Evolutionary conservation across 2,113 vertebrate species (phyloP).

Genomic region (Patagioenas fasciata): DNA sequence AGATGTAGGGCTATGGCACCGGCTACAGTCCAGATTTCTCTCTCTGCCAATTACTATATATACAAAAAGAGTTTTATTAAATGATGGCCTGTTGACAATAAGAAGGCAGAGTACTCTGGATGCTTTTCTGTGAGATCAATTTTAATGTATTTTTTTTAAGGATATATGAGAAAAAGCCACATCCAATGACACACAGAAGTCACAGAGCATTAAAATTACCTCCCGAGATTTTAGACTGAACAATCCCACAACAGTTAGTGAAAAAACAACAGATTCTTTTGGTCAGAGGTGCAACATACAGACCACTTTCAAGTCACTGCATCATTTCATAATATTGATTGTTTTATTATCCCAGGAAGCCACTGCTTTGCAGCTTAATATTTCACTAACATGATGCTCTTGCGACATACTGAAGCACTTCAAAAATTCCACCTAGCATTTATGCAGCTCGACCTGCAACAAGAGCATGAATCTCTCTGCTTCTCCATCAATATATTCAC

Average conservation of each 20-base stretch:
- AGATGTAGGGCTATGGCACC: not conserved
- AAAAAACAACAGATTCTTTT: not conserved
- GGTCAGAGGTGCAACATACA: not conserved
- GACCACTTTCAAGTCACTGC: not conserved
- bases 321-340: not conserved
- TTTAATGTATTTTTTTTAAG: not conserved
- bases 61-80: not conserved
- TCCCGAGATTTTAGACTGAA: not conserved
- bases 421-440: not conserved
- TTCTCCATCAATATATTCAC: not conserved
- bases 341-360: not conserved
- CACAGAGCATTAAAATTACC: not conserved
- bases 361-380: not conserved
- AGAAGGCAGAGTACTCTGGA: not conserved
- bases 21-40: not conserved
- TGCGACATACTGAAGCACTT: not conserved
- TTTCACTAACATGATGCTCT: not conserved
- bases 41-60: not conserved
- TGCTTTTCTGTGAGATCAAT: not conserved
- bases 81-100: not conserved
- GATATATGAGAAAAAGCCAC: not conserved
- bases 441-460: not conserved
- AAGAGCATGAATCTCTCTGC: not conserved
- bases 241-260: fast-evolving
- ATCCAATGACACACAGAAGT: not conserved